Base-by-base conservation (phyloP, 2,113 vertebrate genomes). In the Laticauda laticaudata region DNA sequence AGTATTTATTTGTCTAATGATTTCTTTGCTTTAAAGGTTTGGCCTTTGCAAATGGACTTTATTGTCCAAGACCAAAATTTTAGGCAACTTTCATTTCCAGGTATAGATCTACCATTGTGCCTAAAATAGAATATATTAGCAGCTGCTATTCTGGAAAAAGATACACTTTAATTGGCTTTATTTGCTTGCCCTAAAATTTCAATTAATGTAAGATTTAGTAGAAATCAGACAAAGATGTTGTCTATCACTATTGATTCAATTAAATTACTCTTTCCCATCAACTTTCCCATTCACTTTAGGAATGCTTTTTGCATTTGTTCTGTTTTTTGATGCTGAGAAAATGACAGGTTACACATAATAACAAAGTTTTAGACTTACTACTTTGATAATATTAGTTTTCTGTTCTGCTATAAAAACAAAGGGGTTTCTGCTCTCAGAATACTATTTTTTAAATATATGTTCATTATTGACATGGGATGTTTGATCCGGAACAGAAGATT, bases 401-500 rank as follows among this genome's bases (percentile, higher is more conserved):
- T 69, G 45, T 54, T 43, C 9, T 88, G n/a, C 87, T 1, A 0
- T 88, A 88, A 95, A 86, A 94, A 91, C 4, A 21, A 90, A 94
- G 14, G 11, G 0, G 11, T 54, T 92, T 93, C 59, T 90, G 54
- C 91, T 94, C 95, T 81, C 43, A 57, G 29, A 89, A 94, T 88
- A 15, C n/a, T 7, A 85, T 5, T 39, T 39, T 12, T 85, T 89
- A 51, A 51, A 51, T 93, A 87, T 89, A n/a, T 75, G 11, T 64
- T 20, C 23, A 87, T 3, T 0, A 0, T 91, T 86, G 75, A 94
- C 91, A 95, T 85, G 93, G 91, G 1, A 59, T 64, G 57, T 34
- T 92, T 93, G 75, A 92, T 90, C n/a, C 51, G 55, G 45, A 90
- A 92, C 34, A 91, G 93, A 91, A 95, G 92, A 94, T 54, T 29